Percentiles rank a stretch among this genome's conserved stretches.
Conservation (phyloP, 2,888 invertebrate species). For the Dolichomitus sp. region DNA sequence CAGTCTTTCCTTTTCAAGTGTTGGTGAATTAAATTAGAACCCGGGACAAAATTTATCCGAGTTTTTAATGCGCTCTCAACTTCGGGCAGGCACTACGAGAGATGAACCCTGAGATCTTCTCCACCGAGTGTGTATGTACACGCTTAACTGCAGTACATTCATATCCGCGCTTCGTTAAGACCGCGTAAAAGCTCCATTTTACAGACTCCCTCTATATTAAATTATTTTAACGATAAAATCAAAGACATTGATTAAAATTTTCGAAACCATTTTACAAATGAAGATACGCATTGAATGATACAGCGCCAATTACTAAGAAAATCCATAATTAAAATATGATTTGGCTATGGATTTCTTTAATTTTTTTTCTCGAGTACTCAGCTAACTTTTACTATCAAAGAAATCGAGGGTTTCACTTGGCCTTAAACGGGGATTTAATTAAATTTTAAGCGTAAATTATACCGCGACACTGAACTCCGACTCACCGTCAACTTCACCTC, state of each 20-base stretch:
- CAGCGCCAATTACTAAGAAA: not conserved
- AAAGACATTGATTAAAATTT: slow-evolving; percentile 26
- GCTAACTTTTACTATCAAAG: not conserved
- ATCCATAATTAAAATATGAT: slow-evolving; percentile 4
- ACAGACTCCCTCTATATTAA: slow-evolving; percentile 21
- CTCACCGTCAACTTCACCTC: not conserved
- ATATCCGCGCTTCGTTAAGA: slow-evolving; percentile 65
- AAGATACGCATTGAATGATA: slow-evolving; percentile 19
- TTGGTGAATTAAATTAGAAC: slow-evolving; percentile 68
- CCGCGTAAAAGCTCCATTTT: slow-evolving; percentile 26
- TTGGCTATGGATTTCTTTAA: not conserved
- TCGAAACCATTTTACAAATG: slow-evolving; percentile 7
- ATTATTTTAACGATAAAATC: slow-evolving; percentile 35
- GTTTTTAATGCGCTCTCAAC: slow-evolving; percentile 56
- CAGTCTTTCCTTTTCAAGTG: slow-evolving; percentile 30
- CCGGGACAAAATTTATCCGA: slow-evolving; percentile 68
- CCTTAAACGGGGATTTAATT: slow-evolving; percentile 44
- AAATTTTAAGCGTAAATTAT: slow-evolving; percentile 57
- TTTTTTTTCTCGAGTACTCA: not conserved
- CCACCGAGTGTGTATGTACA: slow-evolving; percentile 36
- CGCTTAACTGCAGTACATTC: slow-evolving; percentile 61
- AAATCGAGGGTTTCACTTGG: slow-evolving; percentile 7
- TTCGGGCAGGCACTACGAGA: slow-evolving; percentile 34
- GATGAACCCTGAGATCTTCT: slow-evolving; percentile 49
- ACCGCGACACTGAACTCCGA: slow-evolving; percentile 23